Evolutionary conservation across 2,888 invertebrate genomes (phyloP), one percentile per base, ranked within the genome.

Genomic region (Acanthoscelides obtectus): DNA sequence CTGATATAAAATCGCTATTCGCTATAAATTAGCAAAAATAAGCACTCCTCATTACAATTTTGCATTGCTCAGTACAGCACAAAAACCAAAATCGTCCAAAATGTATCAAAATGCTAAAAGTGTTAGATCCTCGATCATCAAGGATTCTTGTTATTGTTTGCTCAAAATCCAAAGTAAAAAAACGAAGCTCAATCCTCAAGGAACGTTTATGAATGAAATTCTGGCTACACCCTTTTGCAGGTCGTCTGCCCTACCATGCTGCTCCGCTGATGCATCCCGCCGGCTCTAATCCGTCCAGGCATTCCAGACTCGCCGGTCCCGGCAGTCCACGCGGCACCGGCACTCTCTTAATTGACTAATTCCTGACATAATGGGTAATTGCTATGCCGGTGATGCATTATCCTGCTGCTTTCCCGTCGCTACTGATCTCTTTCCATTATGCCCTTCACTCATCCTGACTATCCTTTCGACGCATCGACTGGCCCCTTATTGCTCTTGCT

Each of bases 321-420:
- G 82, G 82, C 81, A 80, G 12, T 25, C 25, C 4, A 80, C 78
- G 78, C 80, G 81, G 22, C 20, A 20, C 71, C 64, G 69, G 70
- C 69, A 79, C 81, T 76, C 75, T 79, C 83, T 83, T 84, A 84
- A 84, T 84, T 84, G 83, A 84, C 84, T 84, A 84, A 84, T 84
- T 84, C 84, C 84, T 84, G 78, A 80, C 83, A 83, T 74, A 84
- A 84, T 84, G 82, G 84, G 84, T 84, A 84, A 84, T 84, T 84
- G 84, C 84, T 84, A 84, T 84, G 82, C 82, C 82, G 79, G 81
- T 83, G 83, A 83, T 81, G 81, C 83, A 83, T 83, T 81, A 79
- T 81, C 79, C 22, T 66, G 6, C 20, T 1, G 66, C 45, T n/a
- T n/a, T n/a, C n/a, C n/a, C n/a, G n/a, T n/a, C n/a, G n/a, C n/a